Base-by-base conservation (phyloP, 2,113 vertebrate genomes). In the Psammodynastes pulverulentus region DNA sequence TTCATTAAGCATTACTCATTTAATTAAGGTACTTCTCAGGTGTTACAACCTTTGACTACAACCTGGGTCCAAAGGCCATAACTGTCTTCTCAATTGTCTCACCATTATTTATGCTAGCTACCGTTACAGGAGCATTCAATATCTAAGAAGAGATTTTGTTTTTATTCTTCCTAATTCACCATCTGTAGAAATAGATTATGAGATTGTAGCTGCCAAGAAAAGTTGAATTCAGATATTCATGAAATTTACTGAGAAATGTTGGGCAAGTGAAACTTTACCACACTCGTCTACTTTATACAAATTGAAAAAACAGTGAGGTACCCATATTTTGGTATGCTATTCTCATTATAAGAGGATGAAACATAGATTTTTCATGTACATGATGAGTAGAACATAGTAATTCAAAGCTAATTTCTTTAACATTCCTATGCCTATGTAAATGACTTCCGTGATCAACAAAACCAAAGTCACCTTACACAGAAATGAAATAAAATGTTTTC, bases 401-500 rank as follows among this genome's bases (percentile, higher is more conserved):
- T 86, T 54, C 72, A 89, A 88, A 94, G 84, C 56, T 62, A 43
- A 34, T n/a, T 90, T 46, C 86, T 92, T 49, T 89, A n/a, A 45
- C 1, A 72, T 94, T 86, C 86, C 15, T 91, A 46, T 88, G 91
- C 84, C 15, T 86, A 88, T 85, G 62, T 89, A 95, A 88, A 92
- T 93, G n/a, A 12, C 89, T 34, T 58, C 46, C 90, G 89, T 79
- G n/a, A 94, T 89, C 39, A 72, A 15, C 39, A 92, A 46, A 19
- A 84, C 88, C 88, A 92, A 39, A 93, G 85, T 90, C 87, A 91
- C 23, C 45, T 10, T 86, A 5, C 0, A 5, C 56, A 90, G 19
- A 86, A 92, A 94, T 49, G 29, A 67, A 92, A 53, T 26, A 34
- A 79, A 94, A 94, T 53, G 10, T 9, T 8, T 90, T 93, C 93